These are phyloP conservation scores for Sterrhoptilus dennistouni DNA, from an alignment of 2,113 vertebrate species.

Conservation along the genomic window DNA sequence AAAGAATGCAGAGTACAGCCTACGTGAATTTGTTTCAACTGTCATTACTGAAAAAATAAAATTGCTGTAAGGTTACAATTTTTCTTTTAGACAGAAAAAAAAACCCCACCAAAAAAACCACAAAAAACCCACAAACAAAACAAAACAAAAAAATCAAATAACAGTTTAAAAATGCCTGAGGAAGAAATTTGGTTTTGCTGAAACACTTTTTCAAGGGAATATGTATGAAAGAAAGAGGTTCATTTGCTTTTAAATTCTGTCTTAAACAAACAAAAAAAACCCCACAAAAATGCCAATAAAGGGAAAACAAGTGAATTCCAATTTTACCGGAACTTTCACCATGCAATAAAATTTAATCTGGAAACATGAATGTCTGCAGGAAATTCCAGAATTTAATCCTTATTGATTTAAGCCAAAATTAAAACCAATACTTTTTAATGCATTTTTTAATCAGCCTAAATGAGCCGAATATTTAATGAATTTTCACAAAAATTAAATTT, in stretches of 20 bases:
- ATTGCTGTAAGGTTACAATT: not conserved
- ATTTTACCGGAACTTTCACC: not conserved
- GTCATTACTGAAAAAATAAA: not conserved
- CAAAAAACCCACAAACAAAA: no score
- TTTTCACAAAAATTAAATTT: not conserved
- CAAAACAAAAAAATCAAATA: not conserved
- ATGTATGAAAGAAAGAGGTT: not conserved
- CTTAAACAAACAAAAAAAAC: not conserved
- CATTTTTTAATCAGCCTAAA: not conserved
- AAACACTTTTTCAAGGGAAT: not conserved
- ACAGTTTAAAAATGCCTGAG: no score
- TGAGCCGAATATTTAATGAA: accelerated
- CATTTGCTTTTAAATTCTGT: not conserved
- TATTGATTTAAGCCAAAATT: not conserved
- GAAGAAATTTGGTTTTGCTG: not conserved
- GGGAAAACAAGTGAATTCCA: not conserved
- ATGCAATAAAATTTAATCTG: not conserved
- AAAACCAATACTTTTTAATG: no score
- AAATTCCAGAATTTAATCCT: not conserved
- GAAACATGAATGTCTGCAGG: accelerated
- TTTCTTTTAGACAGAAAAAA: not conserved
- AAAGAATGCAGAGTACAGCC: not conserved
- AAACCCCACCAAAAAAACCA: no score
- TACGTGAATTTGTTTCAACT: not conserved
- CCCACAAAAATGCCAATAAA: not conserved